phyloP scores from a whole-genome alignment of 2,797 vertebrate genomes.

The Babyrousa celebensis region DNA sequence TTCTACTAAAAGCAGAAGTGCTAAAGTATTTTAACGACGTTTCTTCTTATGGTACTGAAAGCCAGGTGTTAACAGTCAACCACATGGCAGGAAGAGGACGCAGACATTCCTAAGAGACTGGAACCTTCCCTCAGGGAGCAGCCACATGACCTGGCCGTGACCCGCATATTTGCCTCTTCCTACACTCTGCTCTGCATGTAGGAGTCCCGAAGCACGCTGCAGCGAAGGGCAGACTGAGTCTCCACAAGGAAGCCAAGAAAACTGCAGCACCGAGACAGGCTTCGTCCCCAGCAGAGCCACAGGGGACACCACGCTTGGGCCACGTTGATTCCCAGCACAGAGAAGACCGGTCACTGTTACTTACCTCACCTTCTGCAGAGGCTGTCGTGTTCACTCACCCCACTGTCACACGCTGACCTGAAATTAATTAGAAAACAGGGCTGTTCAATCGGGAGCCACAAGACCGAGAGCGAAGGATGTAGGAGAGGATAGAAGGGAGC shows the following conservation, averaged over 20 bases:
- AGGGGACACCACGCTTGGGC: neutral
- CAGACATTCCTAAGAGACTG: slow-evolving; percentile 24
- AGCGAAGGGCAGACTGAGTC: slow-evolving; percentile 7
- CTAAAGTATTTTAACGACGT: slow-evolving; percentile 74
- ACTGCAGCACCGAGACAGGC: neutral
- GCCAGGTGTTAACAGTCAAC: slow-evolving; percentile 69
- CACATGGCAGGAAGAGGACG: slow-evolving; percentile 20
- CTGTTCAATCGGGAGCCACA: neutral
- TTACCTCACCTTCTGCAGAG: neutral
- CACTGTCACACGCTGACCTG: neutral
- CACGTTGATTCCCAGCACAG: neutral
- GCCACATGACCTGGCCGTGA: neutral
- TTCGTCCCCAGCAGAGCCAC: neutral
- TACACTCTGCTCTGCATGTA: neutral
- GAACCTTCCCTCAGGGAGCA: neutral
- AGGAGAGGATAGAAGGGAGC: neutral
- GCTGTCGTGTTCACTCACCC: neutral
- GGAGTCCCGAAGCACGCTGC: neutral
- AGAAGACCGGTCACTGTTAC: neutral
- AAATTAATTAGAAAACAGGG: slow-evolving; percentile 33
- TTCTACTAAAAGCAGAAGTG: slow-evolving; percentile 81
- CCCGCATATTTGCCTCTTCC: neutral
- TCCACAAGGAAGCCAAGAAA: slow-evolving; percentile 42
- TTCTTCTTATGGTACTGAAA: slow-evolving; percentile 63
- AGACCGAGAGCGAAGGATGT: neutral